A percentile compares a stretch with the other conserved stretches of the same genome.
Conservation (phyloP, 2,113 vertebrate genomes). For the Galbula dea region DNA sequence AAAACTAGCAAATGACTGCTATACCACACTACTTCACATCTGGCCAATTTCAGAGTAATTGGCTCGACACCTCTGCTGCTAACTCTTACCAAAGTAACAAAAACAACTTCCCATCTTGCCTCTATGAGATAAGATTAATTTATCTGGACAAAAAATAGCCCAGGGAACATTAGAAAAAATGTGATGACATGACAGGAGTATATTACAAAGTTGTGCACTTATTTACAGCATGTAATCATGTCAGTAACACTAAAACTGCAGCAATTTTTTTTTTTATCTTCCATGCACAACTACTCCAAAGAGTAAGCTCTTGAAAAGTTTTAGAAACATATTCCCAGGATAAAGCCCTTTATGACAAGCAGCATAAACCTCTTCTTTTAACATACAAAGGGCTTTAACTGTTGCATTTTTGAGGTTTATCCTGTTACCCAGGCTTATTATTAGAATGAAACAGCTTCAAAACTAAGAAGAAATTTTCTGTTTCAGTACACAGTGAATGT, state of each 20-base stretch:
- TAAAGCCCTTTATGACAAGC: neutral
- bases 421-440: neutral
- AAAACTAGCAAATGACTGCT: neutral
- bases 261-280: neutral
- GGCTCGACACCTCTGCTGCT: neutral
- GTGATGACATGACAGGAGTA: neutral
- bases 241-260: neutral
- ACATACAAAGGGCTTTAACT: neutral
- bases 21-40: neutral
- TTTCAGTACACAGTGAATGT: neutral
- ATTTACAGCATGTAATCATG: neutral
- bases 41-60: neutral
- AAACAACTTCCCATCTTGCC: neutral
- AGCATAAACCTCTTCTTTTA: neutral
- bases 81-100: constrained; percentile 9
- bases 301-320: neutral
- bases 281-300: neutral
- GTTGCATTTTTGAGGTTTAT: neutral
- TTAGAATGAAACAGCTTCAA: neutral
- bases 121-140: neutral
- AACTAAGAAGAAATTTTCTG: neutral
- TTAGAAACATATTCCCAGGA: neutral
- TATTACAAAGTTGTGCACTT: neutral
- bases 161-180: neutral
- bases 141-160: neutral